Evolutionary conservation across 2,888 invertebrate species (phyloP).

Genomic region (Drosophila helvetica): DNA sequence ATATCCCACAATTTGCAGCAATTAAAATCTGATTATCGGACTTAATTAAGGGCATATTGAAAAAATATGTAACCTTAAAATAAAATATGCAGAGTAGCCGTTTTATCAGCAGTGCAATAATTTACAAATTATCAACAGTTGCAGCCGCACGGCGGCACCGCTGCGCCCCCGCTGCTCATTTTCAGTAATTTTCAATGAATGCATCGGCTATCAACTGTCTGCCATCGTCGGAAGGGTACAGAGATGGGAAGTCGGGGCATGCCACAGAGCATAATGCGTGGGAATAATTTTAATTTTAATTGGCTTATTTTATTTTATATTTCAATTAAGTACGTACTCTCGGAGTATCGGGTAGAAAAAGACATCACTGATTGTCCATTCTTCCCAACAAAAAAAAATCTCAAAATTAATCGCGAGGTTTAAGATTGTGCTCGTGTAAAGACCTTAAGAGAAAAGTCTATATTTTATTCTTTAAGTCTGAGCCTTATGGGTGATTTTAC

Average conservation of each 20-base stretch:
- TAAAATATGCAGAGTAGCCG: slow-evolving; percentile 26
- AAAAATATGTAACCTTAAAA: slow-evolving; percentile 1
- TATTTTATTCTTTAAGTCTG: too few species aligned
- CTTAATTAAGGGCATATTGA: slow-evolving; percentile 42
- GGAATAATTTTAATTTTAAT: slow-evolving; percentile 77
- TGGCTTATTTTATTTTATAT: slow-evolving; percentile 81
- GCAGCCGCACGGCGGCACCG: neutral
- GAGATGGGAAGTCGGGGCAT: slow-evolving; percentile 19
- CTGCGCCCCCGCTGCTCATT: slow-evolving; percentile 31
- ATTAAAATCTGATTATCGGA: slow-evolving; percentile 18
- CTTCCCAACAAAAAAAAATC: too few species aligned
- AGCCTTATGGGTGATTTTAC: too few species aligned
- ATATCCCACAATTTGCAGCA: neutral
- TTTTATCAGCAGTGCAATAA: slow-evolving; percentile 71
- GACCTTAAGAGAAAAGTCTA: too few species aligned
- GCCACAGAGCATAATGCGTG: slow-evolving; percentile 54
- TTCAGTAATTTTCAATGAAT: neutral
- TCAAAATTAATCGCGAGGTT: too few species aligned
- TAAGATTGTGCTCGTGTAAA: too few species aligned
- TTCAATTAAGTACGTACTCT: slow-evolving; percentile 36
- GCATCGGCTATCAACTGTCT: slow-evolving; percentile 62
- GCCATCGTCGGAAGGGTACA: slow-evolving; percentile 51
- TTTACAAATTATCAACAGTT: slow-evolving; percentile 72
- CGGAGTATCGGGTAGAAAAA: too few species aligned
- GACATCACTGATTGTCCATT: too few species aligned